Conservation (phyloP, 2,797 vertebrate genomes). For the Syndactyla subalaris region DNA sequence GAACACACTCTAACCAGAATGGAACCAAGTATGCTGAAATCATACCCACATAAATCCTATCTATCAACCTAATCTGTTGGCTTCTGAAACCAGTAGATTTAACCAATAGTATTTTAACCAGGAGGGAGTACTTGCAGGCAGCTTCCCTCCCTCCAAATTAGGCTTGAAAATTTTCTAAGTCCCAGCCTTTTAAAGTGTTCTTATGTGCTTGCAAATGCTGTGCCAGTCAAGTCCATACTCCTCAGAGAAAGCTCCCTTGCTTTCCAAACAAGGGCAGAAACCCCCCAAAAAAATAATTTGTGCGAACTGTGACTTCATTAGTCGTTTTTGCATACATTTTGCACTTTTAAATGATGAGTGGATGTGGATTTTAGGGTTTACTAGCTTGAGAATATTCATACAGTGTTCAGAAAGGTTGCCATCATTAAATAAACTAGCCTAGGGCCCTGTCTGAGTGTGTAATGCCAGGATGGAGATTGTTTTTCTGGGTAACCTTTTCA, state of each 20-base stretch:
- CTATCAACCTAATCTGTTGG: background rate
- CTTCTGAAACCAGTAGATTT: background rate
- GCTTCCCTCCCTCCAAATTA: background rate
- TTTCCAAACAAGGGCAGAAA: background rate
- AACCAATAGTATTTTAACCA: background rate
- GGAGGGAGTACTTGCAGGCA: background rate
- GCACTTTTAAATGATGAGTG: background rate
- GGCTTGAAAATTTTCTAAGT: background rate
- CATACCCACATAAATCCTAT: background rate
- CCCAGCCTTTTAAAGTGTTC: background rate
- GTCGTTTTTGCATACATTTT: background rate
- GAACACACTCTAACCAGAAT: background rate
- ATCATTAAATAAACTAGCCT: background rate
- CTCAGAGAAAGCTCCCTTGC: background rate
- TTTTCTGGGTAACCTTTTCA: background rate
- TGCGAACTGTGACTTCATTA: background rate
- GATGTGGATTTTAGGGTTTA: background rate
- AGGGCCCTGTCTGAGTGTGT: background rate
- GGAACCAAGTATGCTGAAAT: background rate
- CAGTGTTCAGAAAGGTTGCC: background rate
- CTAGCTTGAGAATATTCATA: background rate
- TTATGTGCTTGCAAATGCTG: background rate
- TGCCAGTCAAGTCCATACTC: background rate
- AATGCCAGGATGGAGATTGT: background rate
- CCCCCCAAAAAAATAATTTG: fast-evolving